Conservation (phyloP, 2,888 invertebrate species). For the Pheosia gnoma region DNA sequence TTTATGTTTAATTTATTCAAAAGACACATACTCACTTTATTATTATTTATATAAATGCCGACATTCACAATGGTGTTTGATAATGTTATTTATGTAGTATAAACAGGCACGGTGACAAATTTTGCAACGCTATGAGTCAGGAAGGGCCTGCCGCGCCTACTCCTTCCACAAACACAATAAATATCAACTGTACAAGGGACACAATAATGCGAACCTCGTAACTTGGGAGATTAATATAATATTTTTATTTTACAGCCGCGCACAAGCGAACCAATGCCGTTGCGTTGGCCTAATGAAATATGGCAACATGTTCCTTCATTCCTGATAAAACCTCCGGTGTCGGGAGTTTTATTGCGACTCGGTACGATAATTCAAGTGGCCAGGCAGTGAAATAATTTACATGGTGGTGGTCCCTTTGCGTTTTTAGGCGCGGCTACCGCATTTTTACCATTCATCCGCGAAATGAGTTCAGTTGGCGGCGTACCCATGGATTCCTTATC, state of each 20-base stretch:
- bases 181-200: conserved; percentile 65
- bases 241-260: conserved; percentile 75
- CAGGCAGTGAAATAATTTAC: conserved; percentile 76
- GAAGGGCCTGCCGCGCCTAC: conserved; percentile 57
- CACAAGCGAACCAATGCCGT: conserved; percentile 69
- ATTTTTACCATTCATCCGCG: conserved; percentile 56
- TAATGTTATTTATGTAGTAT: conserved; percentile 39
- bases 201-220: conserved; percentile 68
- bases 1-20: conserved; percentile 31
- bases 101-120: conserved; percentile 54
- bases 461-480: conserved; percentile 38
- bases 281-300: conserved; percentile 77
- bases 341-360: conserved; percentile 75
- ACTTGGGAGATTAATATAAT: conserved; percentile 76
- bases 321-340: conserved; percentile 76
- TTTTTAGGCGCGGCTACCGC: conserved; percentile 65
- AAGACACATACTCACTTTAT: conserved; percentile 24
- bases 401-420: conserved; percentile 70
- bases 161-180: conserved; percentile 61
- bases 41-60: conserved; percentile 38
- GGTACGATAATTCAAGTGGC: conserved; percentile 74
- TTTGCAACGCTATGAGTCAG: conserved; percentile 52
- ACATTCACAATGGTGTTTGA: conserved; percentile 33
- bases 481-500: conserved; percentile 43
- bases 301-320: conserved; percentile 74